phyloP scores from a whole-genome alignment of 2,113 vertebrate genomes.

The Sigmodon hispidus region DNA sequence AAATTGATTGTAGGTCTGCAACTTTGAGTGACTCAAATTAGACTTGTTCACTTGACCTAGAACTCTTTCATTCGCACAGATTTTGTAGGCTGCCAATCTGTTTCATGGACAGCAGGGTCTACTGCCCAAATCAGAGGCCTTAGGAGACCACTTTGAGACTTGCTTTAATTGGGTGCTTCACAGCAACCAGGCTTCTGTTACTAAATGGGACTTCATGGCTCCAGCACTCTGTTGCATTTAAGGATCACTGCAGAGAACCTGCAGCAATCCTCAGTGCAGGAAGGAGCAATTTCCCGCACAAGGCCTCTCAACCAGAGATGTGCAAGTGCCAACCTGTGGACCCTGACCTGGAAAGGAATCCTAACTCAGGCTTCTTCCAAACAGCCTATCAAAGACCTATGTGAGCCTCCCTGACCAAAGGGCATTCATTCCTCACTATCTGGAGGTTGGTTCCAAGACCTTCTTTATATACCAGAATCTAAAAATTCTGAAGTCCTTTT shows the following conservation, averaged over 20 bases:
- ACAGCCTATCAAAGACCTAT: background rate
- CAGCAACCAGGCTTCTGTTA: background rate
- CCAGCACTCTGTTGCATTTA: rapidly evolving
- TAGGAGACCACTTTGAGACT: too few species aligned
- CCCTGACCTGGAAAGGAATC: too few species aligned
- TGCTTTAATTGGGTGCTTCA: background rate
- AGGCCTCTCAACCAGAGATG: rapidly evolving
- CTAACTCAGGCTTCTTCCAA: background rate
- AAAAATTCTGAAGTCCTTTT: too few species aligned
- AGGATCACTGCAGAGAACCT: too few species aligned
- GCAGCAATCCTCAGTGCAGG: rapidly evolving
- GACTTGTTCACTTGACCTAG: background rate
- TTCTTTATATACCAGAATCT: too few species aligned
- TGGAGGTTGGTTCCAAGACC: background rate
- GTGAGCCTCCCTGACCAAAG: background rate
- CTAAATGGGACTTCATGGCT: too few species aligned
- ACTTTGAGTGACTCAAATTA: background rate
- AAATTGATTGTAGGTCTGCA: background rate
- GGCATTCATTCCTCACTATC: background rate
- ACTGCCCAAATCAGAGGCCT: rapidly evolving
- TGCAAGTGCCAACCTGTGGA: background rate
- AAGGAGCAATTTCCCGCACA: rapidly evolving
- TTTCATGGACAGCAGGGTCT: background rate
- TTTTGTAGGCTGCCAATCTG: background rate
- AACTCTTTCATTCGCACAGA: background rate